Base-by-base conservation (phyloP, 2,888 invertebrate genomes). In the Embidobia sp. region DNA sequence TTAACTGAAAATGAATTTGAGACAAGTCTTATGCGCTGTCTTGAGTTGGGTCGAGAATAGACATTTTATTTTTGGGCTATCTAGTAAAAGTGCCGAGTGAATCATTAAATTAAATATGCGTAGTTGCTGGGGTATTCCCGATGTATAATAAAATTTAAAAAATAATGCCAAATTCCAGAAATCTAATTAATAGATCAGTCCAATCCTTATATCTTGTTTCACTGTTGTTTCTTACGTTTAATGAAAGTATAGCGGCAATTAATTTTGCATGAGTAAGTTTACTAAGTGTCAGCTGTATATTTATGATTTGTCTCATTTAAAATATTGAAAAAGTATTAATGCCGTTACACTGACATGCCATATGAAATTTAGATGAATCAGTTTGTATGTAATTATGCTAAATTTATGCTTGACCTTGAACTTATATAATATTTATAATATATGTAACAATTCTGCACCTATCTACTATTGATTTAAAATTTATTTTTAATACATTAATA, bases 1-100 rank as follows among this genome's bases (percentile, higher is more conserved):
- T 74, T 53, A 67, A 67, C 74, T 74, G 46, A 59, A 74, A 74
- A 74, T 74, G 74, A 59, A 59, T 66, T 61, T 66, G 66, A 59
- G 51, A 59, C 66, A 51, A 61, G 51, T 74, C 51, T 73, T 59
- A 66, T 46, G 74, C 51, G 42, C 49, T 35, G 35, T 59, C 66
- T 46, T 66, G 66, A 74, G 44, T 74, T 44, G 59, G 35, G 66
- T 57, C 59, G 42, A 67, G 66, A 74, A 74, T 74, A 74, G 74
- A 66, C 49, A 72, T 74, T 67, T 74, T 81, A 79, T 81, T 80
- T 79, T 81, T 76, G 70, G 79, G 74, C 42, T 75, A 78, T 76
- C 76, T 70, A 70, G 76, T 79, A 76, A 67, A 70, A 53, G 76
- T 55, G 67, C 59, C 61, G 42, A 48, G 72, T 72, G 72, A 63